A percentile compares a stretch with the other conserved stretches of the same genome.
Conservation (phyloP, 2,888 invertebrate genomes). For the Nudaria mundana region DNA sequence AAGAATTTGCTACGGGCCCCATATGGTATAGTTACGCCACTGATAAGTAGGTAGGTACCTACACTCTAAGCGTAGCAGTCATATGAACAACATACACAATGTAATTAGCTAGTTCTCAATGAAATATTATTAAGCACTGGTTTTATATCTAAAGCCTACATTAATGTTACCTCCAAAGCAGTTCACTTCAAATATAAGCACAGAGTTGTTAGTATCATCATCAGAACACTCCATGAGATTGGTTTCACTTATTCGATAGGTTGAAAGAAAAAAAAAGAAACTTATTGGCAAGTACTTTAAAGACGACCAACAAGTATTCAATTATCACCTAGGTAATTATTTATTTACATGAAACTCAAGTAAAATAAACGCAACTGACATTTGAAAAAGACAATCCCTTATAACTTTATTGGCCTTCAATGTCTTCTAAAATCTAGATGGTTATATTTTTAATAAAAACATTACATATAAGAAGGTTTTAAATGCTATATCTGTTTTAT, state of each 20-base stretch:
- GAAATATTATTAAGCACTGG: no score
- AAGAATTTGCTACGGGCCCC: no score
- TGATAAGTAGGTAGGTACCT: no score
- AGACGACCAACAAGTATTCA: slow-evolving; percentile 10
- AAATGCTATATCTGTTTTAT: no score
- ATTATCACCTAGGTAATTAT: slow-evolving; percentile 53
- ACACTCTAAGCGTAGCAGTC: no score
- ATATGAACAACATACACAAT: no score
- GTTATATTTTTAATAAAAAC: slow-evolving; percentile 11
- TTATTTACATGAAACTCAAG: slow-evolving; percentile 38
- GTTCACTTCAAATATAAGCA: slow-evolving; percentile 43
- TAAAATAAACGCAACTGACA: slow-evolving; percentile 18
- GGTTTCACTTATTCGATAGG: slow-evolving; percentile 30
- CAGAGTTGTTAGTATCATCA: slow-evolving; percentile 31
- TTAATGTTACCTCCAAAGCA: slow-evolving; percentile 40
- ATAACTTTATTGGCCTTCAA: not conserved
- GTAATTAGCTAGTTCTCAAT: no score
- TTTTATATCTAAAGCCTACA: no score
- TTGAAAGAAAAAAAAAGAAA: slow-evolving; percentile 7
- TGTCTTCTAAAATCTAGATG: slow-evolving; percentile 18
- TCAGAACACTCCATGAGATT: slow-evolving; percentile 25
- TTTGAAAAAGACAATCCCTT: slow-evolving; percentile 13
- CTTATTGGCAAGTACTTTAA: slow-evolving; percentile 15
- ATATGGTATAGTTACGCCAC: no score
- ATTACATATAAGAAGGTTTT: not conserved